Conservation (phyloP, 2,797 vertebrate genomes). For the Pangasius sanitwongsei region DNA sequence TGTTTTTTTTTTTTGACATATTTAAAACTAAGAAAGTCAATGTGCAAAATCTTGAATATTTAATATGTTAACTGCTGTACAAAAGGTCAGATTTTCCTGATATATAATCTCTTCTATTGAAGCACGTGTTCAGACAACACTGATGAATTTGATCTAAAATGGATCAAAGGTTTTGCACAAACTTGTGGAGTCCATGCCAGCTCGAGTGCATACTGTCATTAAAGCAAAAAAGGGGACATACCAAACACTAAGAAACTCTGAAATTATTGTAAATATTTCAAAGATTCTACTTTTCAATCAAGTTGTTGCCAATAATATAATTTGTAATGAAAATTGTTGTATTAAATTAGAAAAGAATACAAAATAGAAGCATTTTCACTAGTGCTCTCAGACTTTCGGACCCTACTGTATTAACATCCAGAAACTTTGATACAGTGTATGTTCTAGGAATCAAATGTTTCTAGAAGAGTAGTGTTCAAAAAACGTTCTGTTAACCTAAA, state of each 20-base stretch:
- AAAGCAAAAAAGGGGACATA: not conserved
- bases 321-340: not conserved
- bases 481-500: not conserved
- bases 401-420: not conserved
- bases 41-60: not conserved
- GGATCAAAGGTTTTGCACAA: not conserved
- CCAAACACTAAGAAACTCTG: not conserved
- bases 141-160: not conserved
- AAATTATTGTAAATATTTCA: not conserved
- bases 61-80: not conserved
- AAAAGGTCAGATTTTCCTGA: not conserved
- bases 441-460: not conserved
- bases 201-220: too few species aligned
- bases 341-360: not conserved
- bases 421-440: not conserved
- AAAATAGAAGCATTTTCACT: not conserved
- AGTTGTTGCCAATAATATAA: not conserved
- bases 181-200: not conserved
- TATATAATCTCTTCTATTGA: not conserved
- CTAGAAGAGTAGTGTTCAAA: not conserved
- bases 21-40: not conserved
- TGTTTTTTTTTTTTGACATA: not conserved
- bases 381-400: not conserved
- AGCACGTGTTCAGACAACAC: not conserved
- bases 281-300: not conserved